Conservation (phyloP, 2,888 invertebrate species). For the Oscheius sp. region DNA sequence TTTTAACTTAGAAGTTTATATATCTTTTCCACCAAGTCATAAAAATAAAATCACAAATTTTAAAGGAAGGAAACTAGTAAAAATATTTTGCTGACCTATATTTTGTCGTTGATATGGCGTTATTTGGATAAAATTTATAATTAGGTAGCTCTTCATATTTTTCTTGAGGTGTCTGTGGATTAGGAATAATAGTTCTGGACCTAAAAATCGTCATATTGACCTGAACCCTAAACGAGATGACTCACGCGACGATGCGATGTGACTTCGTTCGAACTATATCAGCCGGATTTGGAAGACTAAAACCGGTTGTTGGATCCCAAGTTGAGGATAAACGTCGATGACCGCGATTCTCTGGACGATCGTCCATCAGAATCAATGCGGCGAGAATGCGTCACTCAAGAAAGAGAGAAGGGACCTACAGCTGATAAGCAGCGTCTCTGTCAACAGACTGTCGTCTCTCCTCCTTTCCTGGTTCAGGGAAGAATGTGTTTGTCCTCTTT, state of each 20-base stretch:
- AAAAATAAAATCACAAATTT: too few relatives aligned
- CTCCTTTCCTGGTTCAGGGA: too few relatives aligned
- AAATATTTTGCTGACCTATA: conserved; percentile 78
- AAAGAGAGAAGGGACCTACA: background rate
- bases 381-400: background rate
- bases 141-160: conserved; percentile 55
- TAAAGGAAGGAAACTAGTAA: too few relatives aligned
- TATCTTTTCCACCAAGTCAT: too few relatives aligned
- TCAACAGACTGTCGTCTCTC: background rate
- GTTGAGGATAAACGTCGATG: conserved; percentile 35
- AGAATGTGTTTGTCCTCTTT: too few relatives aligned
- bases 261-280: conserved; percentile 38
- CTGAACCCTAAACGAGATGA: background rate
- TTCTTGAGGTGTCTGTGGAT: conserved; percentile 44
- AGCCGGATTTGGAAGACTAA: conserved; percentile 44
- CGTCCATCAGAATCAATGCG: background rate
- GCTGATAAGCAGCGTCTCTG: background rate
- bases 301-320: conserved; percentile 47
- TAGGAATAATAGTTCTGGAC: conserved; percentile 45
- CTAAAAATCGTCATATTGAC: conserved; percentile 31
- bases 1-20: too few relatives aligned
- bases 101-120: conserved; percentile 90
- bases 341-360: background rate
- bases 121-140: conserved; percentile 77
- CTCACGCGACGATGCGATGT: conserved; percentile 40